Evolutionary conservation across 1,140 invertebrate genomes (phyloP).

Genomic region (Hycleus cichorii): DNA sequence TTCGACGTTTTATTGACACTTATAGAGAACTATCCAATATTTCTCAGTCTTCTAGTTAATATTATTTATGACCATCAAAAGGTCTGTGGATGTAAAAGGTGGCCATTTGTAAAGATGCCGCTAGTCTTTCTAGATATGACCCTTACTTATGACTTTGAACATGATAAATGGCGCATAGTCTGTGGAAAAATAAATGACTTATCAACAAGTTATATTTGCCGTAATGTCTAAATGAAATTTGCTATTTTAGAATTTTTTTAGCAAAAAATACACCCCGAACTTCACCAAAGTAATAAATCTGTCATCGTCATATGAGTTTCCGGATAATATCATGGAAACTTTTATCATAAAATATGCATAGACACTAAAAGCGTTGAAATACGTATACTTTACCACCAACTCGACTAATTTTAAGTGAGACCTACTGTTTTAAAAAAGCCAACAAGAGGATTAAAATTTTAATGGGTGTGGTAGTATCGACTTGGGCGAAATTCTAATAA

Average conservation of each 20-base stretch:
- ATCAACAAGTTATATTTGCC: slow-evolving; percentile 3
- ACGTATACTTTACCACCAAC: too few relatives aligned
- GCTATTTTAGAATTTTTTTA: not conserved
- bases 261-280: too few relatives aligned
- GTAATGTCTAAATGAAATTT: not conserved
- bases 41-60: not conserved
- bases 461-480: too few relatives aligned
- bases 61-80: slow-evolving; percentile 1
- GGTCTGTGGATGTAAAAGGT: not conserved
- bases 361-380: not conserved
- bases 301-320: not conserved
- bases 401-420: too few relatives aligned
- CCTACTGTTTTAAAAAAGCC: too few relatives aligned
- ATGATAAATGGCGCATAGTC: slow-evolving; percentile 2
- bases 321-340: not conserved
- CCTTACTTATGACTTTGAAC: not conserved
- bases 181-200: not conserved
- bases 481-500: too few relatives aligned
- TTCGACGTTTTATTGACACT: too few relatives aligned
- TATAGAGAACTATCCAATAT: too few relatives aligned
- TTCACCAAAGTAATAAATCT: not conserved
- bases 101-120: not conserved
- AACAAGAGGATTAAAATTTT: too few relatives aligned
- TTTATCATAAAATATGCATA: slow-evolving; percentile 2
- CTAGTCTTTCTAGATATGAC: slow-evolving; percentile 1